Conservation (phyloP, 2,113 vertebrate species). For the Hydropotes inermis region DNA sequence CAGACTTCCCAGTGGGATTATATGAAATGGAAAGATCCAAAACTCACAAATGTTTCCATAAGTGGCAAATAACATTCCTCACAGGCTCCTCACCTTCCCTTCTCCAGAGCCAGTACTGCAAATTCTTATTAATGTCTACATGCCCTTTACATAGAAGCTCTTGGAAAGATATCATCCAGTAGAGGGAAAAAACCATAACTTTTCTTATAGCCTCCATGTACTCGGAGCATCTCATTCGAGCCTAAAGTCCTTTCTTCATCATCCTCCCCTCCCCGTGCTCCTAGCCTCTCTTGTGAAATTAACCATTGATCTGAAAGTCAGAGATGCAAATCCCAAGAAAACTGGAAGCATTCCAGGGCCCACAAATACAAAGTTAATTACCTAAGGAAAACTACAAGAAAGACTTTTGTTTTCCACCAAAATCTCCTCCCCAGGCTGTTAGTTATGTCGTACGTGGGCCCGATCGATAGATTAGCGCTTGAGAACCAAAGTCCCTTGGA, state of each 20-base stretch:
- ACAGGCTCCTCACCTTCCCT: background rate
- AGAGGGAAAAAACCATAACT: background rate
- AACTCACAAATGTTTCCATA: background rate
- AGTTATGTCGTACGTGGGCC: slow-evolving; percentile 81
- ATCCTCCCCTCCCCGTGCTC: background rate
- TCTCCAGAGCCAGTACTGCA: background rate
- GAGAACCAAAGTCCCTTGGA: slow-evolving; percentile 85
- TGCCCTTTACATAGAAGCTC: background rate
- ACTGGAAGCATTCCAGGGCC: slow-evolving; percentile 79
- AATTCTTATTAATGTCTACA: background rate
- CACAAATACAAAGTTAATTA: slow-evolving; percentile 83
- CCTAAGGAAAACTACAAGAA: slow-evolving; percentile 86
- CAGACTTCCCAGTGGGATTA: background rate
- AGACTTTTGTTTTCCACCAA: slow-evolving; percentile 80
- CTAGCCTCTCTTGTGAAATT: slow-evolving; percentile 46
- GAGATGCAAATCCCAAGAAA: slow-evolving; percentile 75
- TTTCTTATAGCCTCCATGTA: background rate
- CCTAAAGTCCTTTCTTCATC: background rate
- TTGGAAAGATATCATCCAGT: background rate
- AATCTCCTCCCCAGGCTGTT: slow-evolving; percentile 85
- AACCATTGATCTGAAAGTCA: slow-evolving; percentile 74
- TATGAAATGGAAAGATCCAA: background rate
- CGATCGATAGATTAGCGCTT: slow-evolving; percentile 83
- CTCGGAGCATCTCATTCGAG: background rate
- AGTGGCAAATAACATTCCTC: background rate